Evolutionary conservation across 2,888 invertebrate genomes (phyloP).

Genomic region (Scaptomyza reducta): DNA sequence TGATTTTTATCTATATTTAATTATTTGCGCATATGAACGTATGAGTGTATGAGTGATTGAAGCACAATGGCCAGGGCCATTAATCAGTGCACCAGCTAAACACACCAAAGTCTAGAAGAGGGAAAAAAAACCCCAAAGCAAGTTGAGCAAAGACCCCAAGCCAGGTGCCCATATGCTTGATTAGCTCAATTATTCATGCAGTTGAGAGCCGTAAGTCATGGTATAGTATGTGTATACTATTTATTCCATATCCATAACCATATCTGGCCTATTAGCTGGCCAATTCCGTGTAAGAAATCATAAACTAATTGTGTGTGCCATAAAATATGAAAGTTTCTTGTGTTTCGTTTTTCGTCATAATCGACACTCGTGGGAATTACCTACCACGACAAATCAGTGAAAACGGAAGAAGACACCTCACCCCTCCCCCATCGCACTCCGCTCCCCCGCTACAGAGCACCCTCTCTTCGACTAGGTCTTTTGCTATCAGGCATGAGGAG

Average conservation of each 20-base stretch:
- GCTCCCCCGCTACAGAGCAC: neutral
- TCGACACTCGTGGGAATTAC: slow-evolving; percentile 73
- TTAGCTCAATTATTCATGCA: slow-evolving; percentile 70
- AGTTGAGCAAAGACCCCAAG: slow-evolving; percentile 32
- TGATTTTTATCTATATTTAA: slow-evolving; percentile 75
- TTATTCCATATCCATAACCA: slow-evolving; percentile 20
- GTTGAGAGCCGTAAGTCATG: slow-evolving; percentile 30
- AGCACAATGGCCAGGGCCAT: slow-evolving; percentile 74
- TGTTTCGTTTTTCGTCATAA: slow-evolving; percentile 59
- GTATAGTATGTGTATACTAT: slow-evolving; percentile 15
- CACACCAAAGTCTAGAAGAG: slow-evolving; percentile 1
- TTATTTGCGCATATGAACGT: slow-evolving; percentile 67
- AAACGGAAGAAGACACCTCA: slow-evolving; percentile 66
- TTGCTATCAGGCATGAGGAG: slow-evolving; percentile 44
- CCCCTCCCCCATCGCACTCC: neutral
- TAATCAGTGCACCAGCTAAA: slow-evolving; percentile 63
- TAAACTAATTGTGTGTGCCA: slow-evolving; percentile 66
- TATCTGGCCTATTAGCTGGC: slow-evolving; percentile 51
- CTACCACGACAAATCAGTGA: slow-evolving; percentile 61
- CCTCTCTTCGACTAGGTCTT: slow-evolving; percentile 14
- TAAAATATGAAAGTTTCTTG: slow-evolving; percentile 68
- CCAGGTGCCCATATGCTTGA: slow-evolving; percentile 67
- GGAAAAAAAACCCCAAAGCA: neutral
- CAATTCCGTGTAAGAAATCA: slow-evolving; percentile 69
- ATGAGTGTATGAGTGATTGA: slow-evolving; percentile 50